A percentile compares a stretch with the other conserved stretches of the same genome.
Evolutionary conservation across 2,113 vertebrate genomes (phyloP).

Genomic region (Fregata magnificens): DNA sequence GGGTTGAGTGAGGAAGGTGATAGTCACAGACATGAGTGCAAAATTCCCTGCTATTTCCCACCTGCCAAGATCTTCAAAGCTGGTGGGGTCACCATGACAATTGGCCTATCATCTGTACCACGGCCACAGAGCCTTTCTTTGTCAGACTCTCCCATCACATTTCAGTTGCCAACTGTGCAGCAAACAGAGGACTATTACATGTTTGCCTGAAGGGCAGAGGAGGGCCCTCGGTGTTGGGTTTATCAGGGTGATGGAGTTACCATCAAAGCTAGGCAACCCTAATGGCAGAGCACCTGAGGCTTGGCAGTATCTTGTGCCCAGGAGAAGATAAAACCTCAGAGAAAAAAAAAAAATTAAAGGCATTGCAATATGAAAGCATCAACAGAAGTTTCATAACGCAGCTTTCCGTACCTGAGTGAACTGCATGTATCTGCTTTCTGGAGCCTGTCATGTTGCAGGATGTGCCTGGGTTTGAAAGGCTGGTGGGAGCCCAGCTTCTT

Average conservation of each 20-base stretch:
- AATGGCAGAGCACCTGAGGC: neutral
- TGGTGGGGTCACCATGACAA: neutral
- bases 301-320: neutral
- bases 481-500: neutral
- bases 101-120: neutral
- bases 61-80: neutral
- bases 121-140: neutral
- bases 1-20: neutral
- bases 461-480: neutral
- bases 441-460: neutral
- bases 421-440: neutral
- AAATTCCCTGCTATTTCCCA: neutral
- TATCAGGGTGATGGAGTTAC: neutral
- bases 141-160: neutral
- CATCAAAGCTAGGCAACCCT: neutral
- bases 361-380: neutral
- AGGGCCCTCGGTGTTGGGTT: neutral
- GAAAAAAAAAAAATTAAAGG: neutral
- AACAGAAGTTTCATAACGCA: neutral
- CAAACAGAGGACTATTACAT: neutral
- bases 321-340: neutral
- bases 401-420: neutral
- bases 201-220: neutral
- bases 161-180: neutral
- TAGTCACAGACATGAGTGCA: neutral